Percentiles rank a stretch among this genome's conserved stretches.
Evolutionary conservation across 2,888 invertebrate genomes (phyloP).

Genomic region (Ochropacha duplaris): DNA sequence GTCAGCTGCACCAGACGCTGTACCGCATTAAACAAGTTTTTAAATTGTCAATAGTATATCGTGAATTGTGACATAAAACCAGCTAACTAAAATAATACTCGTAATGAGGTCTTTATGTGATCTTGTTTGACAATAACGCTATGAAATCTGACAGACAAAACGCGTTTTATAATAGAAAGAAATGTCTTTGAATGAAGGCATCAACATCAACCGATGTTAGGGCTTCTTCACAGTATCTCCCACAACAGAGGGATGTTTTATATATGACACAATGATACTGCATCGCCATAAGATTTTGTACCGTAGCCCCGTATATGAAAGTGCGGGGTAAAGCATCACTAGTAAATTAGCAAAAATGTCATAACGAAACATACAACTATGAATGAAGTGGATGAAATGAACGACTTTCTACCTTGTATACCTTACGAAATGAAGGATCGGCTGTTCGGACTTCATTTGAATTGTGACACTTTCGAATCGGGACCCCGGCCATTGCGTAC

Average conservation of each 20-base stretch:
- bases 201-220: background rate
- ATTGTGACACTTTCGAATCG: slow-evolving; percentile 64
- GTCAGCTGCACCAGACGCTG: slow-evolving; percentile 64
- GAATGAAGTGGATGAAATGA: slow-evolving; percentile 7
- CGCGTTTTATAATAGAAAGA: too few species aligned
- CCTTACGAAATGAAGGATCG: slow-evolving; percentile 73
- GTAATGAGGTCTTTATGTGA: too few species aligned
- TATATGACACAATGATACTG: too few species aligned
- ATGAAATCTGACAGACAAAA: too few species aligned
- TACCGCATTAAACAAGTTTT: background rate
- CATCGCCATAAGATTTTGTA: too few species aligned
- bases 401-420: slow-evolving; percentile 65
- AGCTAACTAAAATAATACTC: too few species aligned
- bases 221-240: too few species aligned
- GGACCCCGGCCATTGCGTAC: slow-evolving; percentile 68
- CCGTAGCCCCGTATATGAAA: too few species aligned
- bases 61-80: too few species aligned
- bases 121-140: too few species aligned
- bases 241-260: too few species aligned
- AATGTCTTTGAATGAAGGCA: background rate
- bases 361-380: background rate
- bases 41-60: too few species aligned
- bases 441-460: slow-evolving; percentile 45
- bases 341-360: background rate
- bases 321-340: background rate